Evolutionary conservation across 2,888 invertebrate genomes (phyloP).

Genomic region (Acanthopleura granulata): DNA sequence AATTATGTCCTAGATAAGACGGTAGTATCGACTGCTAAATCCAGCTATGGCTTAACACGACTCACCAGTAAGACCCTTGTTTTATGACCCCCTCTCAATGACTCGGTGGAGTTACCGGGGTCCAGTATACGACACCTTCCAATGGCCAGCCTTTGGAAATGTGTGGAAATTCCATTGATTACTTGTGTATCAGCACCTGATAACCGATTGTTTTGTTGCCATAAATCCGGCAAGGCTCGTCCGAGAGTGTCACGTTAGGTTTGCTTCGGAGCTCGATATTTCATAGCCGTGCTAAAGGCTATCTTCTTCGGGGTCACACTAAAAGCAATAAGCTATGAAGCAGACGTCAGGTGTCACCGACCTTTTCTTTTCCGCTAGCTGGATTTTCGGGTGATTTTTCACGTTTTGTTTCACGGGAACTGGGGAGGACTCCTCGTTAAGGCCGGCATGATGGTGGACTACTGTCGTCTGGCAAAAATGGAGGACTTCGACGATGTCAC

Average conservation of each 20-base stretch:
- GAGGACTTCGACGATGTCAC: conserved; percentile 39
- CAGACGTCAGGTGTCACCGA: background rate
- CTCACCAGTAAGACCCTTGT: no score
- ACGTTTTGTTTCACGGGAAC: background rate
- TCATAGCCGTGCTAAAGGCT: background rate
- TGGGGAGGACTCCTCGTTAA: background rate
- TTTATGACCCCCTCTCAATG: no score
- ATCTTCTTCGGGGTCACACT: background rate
- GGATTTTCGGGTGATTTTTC: conserved; percentile 5
- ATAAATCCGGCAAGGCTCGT: background rate
- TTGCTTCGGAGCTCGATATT: background rate
- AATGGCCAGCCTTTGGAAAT: background rate
- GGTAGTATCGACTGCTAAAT: background rate
- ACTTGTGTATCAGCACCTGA: background rate
- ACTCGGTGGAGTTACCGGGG: no score
- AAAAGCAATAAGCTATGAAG: conserved; percentile 1
- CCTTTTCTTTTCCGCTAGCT: background rate
- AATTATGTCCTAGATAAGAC: background rate
- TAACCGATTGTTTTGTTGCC: conserved; percentile 12
- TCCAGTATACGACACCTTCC: background rate
- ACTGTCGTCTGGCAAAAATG: conserved; percentile 35
- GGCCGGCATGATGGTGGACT: conserved; percentile 19
- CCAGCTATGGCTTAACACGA: background rate
- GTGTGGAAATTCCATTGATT: conserved; percentile 5
- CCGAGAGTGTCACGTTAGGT: background rate